Conservation (phyloP, 2,113 vertebrate species). For the Ariopsis seemanni region DNA sequence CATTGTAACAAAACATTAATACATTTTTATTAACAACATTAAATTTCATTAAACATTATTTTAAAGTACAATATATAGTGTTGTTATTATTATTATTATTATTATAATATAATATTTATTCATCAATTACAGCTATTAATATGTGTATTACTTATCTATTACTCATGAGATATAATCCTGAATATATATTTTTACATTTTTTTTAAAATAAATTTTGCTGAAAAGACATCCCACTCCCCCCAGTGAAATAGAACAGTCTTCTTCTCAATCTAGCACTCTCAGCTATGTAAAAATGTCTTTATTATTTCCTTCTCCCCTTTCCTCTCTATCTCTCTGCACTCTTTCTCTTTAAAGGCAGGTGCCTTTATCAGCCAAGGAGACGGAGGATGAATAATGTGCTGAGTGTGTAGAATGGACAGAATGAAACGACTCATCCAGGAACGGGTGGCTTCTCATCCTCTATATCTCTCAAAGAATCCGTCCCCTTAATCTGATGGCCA, state of each 20-base stretch:
- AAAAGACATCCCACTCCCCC: neutral
- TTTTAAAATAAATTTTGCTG: neutral
- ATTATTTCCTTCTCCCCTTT: neutral
- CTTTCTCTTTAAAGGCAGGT: slow-evolving; percentile 40
- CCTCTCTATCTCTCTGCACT: neutral
- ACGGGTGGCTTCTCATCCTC: slow-evolving; percentile 26
- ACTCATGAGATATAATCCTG: neutral
- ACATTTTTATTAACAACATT: too few species aligned
- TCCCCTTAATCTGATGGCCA: slow-evolving; percentile 30
- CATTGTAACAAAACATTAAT: too few species aligned
- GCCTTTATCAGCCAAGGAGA: slow-evolving; percentile 43
- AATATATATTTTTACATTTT: neutral
- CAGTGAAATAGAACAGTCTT: neutral
- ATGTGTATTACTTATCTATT: neutral
- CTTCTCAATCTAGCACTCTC: neutral
- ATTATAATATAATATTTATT: neutral
- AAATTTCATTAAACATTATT: too few species aligned
- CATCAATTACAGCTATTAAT: neutral
- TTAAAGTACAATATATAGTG: too few species aligned
- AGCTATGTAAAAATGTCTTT: slow-evolving; percentile 2
- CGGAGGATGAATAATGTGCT: slow-evolving; percentile 37
- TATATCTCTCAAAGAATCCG: slow-evolving; percentile 5
- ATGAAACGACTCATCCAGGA: slow-evolving; percentile 21
- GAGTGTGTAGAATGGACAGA: slow-evolving; percentile 21
- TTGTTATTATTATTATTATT: neutral